phyloP scores from a whole-genome alignment of 2,113 vertebrate species.

The Camelus bactrianus region DNA sequence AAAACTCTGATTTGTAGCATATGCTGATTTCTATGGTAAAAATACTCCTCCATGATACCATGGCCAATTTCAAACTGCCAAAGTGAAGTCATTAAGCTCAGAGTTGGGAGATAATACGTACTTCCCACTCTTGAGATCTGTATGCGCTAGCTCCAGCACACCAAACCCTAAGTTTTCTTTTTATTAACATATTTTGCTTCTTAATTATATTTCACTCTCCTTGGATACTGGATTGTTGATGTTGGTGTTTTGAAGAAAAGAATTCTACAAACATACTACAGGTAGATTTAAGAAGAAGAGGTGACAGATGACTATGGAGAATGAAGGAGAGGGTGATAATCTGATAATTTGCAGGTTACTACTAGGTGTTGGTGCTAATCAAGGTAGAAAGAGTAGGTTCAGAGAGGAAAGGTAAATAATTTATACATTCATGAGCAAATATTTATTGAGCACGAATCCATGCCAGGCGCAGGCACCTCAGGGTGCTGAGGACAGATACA shows the following conservation, averaged over 20 bases:
- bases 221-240: not conserved
- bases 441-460: not conserved
- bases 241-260: not conserved
- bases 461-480: not conserved
- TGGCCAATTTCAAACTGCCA: not conserved
- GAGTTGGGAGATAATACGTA: not conserved
- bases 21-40: not conserved
- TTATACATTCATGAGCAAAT: not conserved
- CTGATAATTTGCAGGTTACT: not conserved
- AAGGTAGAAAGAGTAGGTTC: not conserved
- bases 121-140: not conserved
- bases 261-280: not conserved
- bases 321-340: not conserved
- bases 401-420: constrained; percentile 13
- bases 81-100: not conserved
- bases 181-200: not conserved
- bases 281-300: not conserved
- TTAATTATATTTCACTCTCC: not conserved
- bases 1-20: not conserved
- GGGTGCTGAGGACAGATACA: not conserved
- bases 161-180: not conserved
- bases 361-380: not conserved
- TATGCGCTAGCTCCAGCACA: not conserved
- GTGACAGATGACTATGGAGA: not conserved
- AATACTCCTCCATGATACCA: not conserved